A percentile compares a stretch with the other conserved stretches of the same genome.
phyloP scores from a whole-genome alignment of 2,888 invertebrate species.

The Athrips mouffetella region DNA sequence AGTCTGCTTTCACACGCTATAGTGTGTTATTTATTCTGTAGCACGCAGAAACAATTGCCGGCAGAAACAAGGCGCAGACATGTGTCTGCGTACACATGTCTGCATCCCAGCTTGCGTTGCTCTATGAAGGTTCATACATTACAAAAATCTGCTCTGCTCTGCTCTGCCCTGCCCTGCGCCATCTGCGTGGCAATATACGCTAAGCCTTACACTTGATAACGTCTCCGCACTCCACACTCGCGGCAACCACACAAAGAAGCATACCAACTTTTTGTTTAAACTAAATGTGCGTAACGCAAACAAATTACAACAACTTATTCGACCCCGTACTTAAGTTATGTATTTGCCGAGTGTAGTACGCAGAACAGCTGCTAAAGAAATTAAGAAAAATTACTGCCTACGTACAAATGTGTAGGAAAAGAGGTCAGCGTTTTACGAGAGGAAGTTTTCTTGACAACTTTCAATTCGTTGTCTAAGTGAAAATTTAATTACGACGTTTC shows the following conservation, averaged over 20 bases:
- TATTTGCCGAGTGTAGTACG: neutral
- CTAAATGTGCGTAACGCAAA: conserved; percentile 41
- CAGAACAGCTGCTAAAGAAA: conserved; percentile 4
- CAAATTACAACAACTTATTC: conserved; percentile 27
- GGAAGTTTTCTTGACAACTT: neutral
- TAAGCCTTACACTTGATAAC: conserved; percentile 72
- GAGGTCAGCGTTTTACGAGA: neutral
- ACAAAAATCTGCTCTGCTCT: no score
- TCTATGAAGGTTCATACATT: no score
- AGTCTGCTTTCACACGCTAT: no score
- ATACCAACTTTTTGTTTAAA: conserved; percentile 40
- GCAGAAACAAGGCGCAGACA: no score
- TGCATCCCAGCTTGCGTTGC: no score
- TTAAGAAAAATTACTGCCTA: neutral
- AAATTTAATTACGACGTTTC: neutral
- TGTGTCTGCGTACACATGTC: no score
- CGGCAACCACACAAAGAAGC: conserved; percentile 42
- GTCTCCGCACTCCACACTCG: conserved; percentile 45
- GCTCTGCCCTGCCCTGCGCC: no score
- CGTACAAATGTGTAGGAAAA: neutral
- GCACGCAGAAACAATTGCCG: no score
- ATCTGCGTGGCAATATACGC: no score
- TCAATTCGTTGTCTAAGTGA: neutral
- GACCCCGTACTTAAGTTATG: neutral
- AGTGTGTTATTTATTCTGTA: no score